phyloP scores from a whole-genome alignment of 2,797 vertebrate species.

The Cossypha polioptera region DNA sequence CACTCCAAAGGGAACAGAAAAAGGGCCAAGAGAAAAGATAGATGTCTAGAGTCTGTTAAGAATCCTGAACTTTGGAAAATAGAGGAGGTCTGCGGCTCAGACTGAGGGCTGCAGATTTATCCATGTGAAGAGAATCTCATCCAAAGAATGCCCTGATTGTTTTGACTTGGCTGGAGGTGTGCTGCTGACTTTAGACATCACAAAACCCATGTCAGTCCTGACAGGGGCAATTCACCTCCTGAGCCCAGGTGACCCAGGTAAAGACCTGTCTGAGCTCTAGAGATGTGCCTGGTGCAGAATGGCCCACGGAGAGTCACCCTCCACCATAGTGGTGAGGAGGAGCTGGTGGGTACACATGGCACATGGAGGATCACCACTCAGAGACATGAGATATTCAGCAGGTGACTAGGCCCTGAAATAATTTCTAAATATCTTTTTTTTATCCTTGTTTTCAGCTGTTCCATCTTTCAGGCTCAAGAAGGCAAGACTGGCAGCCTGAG shows the following conservation, averaged over 20 bases:
- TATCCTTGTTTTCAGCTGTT: neutral
- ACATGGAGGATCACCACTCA: neutral
- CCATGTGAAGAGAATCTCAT: neutral
- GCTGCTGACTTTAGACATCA: neutral
- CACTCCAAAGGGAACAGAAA: neutral
- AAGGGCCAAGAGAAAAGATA: neutral
- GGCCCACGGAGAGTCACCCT: neutral
- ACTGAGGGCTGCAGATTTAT: neutral
- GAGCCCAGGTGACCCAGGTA: neutral
- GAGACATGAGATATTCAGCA: neutral
- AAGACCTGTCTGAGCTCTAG: neutral
- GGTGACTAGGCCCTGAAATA: neutral
- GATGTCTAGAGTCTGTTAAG: neutral
- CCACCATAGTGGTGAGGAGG: neutral
- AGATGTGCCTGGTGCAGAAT: neutral
- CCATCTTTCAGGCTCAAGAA: neutral
- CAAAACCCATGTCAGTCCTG: neutral
- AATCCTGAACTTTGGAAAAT: neutral
- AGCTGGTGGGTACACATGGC: fast-evolving
- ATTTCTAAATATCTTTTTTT: neutral
- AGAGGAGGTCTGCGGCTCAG: neutral
- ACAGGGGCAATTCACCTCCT: neutral
- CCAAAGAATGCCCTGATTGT: neutral
- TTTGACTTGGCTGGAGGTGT: neutral
- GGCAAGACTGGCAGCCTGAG: neutral